Evolutionary conservation across 1,140 invertebrate genomes (phyloP), one percentile per base, ranked within the genome.

Genomic region (Musca domestica): DNA sequence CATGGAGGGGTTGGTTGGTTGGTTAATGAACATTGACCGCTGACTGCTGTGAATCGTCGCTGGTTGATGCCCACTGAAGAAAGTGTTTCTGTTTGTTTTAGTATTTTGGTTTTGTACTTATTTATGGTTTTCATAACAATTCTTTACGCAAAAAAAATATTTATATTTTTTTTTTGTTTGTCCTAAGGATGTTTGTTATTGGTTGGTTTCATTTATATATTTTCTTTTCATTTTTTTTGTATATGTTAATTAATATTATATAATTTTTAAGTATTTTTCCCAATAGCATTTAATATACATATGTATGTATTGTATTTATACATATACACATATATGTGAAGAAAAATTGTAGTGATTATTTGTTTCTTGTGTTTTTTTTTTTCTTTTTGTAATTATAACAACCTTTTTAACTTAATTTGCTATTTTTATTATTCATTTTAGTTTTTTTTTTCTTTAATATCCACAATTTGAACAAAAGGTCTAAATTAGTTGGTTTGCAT

Each of bases 191-290:
- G 27, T 30, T 30, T 30, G 27, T 30, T 30, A 30, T 30, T 30
- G 3, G 27, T 64, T n/a, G n/a, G n/a, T n/a, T 64, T 49, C n/a
- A n/a, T n/a, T n/a, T n/a, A n/a, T n/a, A n/a, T n/a, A n/a, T 65
- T 19, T 51, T 49, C n/a, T 65, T 65, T 10, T 34, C 7, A 61
- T 34, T 61, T 7, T 61, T 9, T 23, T 27, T 34, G 27, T 61
- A 27, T 61, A 23, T 34, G 14, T 7, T 61, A 25, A 23, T 27
- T 12, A 14, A 15, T 1, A 22, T 61, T 25, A 23, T 61, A 25
- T 49, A 49, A 25, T 25, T 48, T 65, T 65, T 65, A 65, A 49
- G 25, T 65, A 65, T 65, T 49, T 65, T 49, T 65, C 48, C 41
- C 48, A 65, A 25, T 5, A 27, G 5, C 22, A 49, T 49, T 65